These are phyloP conservation scores for Patella vulgata DNA, from an alignment of 1,140 invertebrate genomes.

Conservation along the genomic window DNA sequence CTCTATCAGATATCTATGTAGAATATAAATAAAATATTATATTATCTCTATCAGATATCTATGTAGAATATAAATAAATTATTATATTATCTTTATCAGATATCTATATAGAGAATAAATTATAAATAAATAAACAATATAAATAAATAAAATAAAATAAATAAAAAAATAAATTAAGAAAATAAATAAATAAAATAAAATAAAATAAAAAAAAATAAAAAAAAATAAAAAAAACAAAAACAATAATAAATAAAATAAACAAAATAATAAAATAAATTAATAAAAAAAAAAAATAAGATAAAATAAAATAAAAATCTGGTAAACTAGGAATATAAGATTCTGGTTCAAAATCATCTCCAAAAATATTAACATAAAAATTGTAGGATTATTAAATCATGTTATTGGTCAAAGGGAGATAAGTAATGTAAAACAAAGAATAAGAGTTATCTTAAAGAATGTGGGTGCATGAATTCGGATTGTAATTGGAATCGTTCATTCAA, in stretches of 20 bases:
- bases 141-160: not conserved
- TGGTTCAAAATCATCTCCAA: too few species aligned
- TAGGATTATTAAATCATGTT: not conserved
- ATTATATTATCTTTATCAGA: constrained; percentile 63
- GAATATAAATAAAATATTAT: constrained; percentile 35
- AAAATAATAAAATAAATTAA: not conserved
- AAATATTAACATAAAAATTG: not conserved
- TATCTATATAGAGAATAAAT: constrained; percentile 42
- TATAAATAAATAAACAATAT: not conserved
- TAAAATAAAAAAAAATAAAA: too few species aligned
- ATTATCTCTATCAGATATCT: constrained; percentile 64
- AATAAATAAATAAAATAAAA: not conserved
- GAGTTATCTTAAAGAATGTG: too few species aligned
- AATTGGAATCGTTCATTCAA: too few species aligned
- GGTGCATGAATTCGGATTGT: too few species aligned
- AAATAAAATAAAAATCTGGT: not conserved
- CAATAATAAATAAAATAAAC: not conserved
- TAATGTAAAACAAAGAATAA: too few species aligned
- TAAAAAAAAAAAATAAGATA: not conserved
- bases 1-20: constrained; percentile 60
- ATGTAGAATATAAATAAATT: constrained; percentile 9
- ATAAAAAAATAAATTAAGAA: not conserved
- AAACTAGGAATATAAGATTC: too few species aligned
- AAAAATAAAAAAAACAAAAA: not conserved
- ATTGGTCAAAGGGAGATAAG: too few species aligned